phyloP scores from a whole-genome alignment of 2,888 invertebrate genomes.

The Hipparchia semele region DNA sequence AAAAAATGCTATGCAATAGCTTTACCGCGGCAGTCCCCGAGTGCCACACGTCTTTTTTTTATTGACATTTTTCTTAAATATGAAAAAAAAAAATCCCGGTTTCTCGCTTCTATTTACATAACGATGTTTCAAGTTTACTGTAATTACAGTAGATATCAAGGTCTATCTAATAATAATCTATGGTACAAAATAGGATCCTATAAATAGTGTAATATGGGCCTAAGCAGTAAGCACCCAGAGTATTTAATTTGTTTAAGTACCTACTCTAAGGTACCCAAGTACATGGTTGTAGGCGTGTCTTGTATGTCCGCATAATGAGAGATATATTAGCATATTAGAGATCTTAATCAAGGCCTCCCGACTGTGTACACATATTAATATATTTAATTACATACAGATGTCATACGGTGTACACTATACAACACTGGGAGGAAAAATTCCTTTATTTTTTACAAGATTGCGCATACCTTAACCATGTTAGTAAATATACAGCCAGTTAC shows the following conservation, averaged over 20 bases:
- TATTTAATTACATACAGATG: slow-evolving; percentile 21
- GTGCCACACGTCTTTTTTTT: too few species aligned
- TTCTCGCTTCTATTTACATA: too few species aligned
- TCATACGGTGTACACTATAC: slow-evolving; percentile 3
- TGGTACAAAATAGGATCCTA: too few species aligned
- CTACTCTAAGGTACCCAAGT: not conserved
- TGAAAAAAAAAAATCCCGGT: too few species aligned
- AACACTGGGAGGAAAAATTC: slow-evolving; percentile 11
- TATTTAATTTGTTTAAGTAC: not conserved
- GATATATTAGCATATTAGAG: slow-evolving; percentile 30
- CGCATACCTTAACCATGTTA: slow-evolving; percentile 16
- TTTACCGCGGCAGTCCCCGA: too few species aligned
- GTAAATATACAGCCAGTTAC: not conserved
- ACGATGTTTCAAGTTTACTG: too few species aligned
- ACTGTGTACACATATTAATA: slow-evolving; percentile 21
- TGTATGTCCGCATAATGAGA: slow-evolving; percentile 31
- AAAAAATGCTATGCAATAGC: too few species aligned
- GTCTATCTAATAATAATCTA: too few species aligned
- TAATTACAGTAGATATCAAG: too few species aligned
- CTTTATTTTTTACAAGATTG: slow-evolving; percentile 9
- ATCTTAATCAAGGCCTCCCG: slow-evolving; percentile 24
- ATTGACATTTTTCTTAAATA: too few species aligned
- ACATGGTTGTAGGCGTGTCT: slow-evolving; percentile 31
- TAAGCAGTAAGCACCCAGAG: too few species aligned
- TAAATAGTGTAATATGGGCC: too few species aligned